phyloP scores from a whole-genome alignment of 2,113 vertebrate species.

The Osmerus mordax region DNA sequence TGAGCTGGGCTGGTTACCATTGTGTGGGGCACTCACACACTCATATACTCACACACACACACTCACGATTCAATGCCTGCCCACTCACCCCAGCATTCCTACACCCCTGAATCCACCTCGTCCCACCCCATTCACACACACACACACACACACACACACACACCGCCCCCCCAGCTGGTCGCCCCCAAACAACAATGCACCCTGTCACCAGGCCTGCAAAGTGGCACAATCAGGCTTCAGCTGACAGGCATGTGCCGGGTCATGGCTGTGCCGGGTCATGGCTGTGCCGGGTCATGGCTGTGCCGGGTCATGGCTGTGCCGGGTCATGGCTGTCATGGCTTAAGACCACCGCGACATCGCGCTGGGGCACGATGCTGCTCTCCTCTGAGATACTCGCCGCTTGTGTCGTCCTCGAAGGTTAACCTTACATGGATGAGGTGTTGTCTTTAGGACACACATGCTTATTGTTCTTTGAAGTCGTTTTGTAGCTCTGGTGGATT shows the following conservation, averaged over 20 bases:
- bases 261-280: constrained; percentile 27
- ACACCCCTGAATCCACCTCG: constrained; percentile 20
- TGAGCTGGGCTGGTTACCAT: constrained; percentile 43
- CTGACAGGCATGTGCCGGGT: constrained; percentile 49
- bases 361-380: too few relatives aligned
- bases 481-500: too few relatives aligned
- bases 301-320: constrained; percentile 37
- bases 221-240: constrained; percentile 50
- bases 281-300: constrained; percentile 7
- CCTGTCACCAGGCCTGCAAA: constrained; percentile 54
- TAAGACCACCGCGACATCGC: too few relatives aligned
- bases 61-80: constrained; percentile 16
- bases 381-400: too few relatives aligned
- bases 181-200: constrained; percentile 40
- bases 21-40: constrained; percentile 29
- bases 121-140: constrained; percentile 21
- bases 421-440: too few relatives aligned
- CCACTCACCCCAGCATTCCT: constrained; percentile 52
- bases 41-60: constrained; percentile 9
- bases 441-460: too few relatives aligned
- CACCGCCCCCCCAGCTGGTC: constrained; percentile 27
- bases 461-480: too few relatives aligned
- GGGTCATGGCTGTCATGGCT: background rate
- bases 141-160: background rate
- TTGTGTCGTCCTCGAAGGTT: too few relatives aligned